A percentile compares a stretch with the other conserved stretches of the same genome.
Evolutionary conservation across 2,797 vertebrate genomes (phyloP).

Genomic region (Ibycter americanus): DNA sequence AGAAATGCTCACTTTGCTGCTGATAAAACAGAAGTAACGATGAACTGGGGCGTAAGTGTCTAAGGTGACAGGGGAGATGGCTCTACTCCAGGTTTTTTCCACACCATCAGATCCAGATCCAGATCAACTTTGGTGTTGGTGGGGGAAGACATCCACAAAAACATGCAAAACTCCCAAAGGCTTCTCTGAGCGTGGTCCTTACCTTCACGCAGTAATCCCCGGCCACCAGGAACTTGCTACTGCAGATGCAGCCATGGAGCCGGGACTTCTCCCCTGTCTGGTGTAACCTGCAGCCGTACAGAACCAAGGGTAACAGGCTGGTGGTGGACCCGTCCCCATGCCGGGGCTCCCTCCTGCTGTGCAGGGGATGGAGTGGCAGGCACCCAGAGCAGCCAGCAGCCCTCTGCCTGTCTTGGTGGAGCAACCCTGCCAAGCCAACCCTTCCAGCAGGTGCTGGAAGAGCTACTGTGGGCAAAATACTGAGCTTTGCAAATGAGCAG

Average conservation of each 20-base stretch:
- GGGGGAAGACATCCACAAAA: not conserved
- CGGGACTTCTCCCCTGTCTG: conserved; percentile 79
- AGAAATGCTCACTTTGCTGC: not conserved
- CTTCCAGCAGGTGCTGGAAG: not conserved
- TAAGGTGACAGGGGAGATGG: not conserved
- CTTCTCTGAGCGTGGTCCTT: not conserved
- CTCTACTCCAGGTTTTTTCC: not conserved
- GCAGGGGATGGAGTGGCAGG: not conserved
- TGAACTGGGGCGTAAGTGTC: not conserved
- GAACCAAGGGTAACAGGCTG: not conserved
- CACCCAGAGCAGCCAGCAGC: not conserved
- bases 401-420: not conserved
- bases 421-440: not conserved
- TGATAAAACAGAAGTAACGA: not conserved
- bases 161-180: not conserved
- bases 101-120: not conserved
- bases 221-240: conserved; percentile 86
- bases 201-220: conserved; percentile 87
- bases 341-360: accelerated
- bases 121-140: not conserved
- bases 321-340: not conserved
- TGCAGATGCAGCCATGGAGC: conserved; percentile 85
- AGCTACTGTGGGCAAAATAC: not conserved
- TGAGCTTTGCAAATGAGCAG: accelerated
- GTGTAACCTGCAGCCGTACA: conserved; percentile 79